Base-by-base conservation (phyloP, 2,113 vertebrate species). In the Macheiramphus alcinus region DNA sequence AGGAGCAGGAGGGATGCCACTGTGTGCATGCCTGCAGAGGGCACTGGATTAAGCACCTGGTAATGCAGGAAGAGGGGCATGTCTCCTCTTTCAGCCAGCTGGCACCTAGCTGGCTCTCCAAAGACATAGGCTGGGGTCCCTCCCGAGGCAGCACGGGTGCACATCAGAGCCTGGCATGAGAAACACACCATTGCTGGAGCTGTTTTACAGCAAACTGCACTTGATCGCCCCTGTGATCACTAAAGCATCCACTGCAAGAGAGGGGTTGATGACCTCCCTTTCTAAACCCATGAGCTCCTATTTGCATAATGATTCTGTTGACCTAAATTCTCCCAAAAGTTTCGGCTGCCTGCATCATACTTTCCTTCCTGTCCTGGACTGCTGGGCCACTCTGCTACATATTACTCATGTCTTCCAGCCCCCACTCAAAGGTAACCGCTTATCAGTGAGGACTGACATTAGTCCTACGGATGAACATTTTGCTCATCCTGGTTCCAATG, bases 291-390 rank as follows among this genome's bases (percentile, higher is more conserved):
- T 96, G 58, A 91, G 21, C 71, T 76, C n/a, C 50, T 21, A 94
- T 86, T 96, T 90, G 76, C 70, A 21, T 91, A 95, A 95, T 88
- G 86, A 91, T 38, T 6, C 86, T 3, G 16, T 6, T 95, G 97
- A 97, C 97, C 97, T 96, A 96, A 96, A 96, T 97, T 86, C 94
- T 89, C 85, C 90, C 76, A 16, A 88, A 89, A 82, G 94, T 95
- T 93, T 95, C 78, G 10, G 50, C 58, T 75, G 58, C 65, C 47
- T 52, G 84, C 80, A 48, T 53, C 76, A 70, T 22, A 11, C 71
- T 75, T 52, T 32, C 84, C 85, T 87, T 68, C 94, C 94, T 87
- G 93, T 48, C 70, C 70, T 13, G 52, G 8, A 32, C 85, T 59
- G 14, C 80, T 5, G 32, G n/a, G 83, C 4, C 45, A 7, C 43